phyloP scores from a whole-genome alignment of 2,797 vertebrate genomes.

The Clarias pachynema region DNA sequence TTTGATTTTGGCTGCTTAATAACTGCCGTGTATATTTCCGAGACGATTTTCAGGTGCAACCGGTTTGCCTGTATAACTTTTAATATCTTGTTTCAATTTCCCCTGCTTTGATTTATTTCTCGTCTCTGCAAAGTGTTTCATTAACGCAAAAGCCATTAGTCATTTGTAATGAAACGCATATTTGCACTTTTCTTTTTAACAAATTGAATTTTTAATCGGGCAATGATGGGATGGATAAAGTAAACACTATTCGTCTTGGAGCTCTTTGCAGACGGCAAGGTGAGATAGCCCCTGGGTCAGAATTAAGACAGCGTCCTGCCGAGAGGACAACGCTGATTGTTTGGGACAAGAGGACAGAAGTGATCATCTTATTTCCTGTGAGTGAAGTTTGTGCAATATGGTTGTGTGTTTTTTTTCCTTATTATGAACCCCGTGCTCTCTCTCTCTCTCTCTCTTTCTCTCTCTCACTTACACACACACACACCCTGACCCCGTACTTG shows the following conservation, averaged over 20 bases:
- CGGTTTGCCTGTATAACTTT: conserved; percentile 76
- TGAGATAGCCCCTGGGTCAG: conserved; percentile 31
- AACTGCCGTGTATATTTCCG: conserved; percentile 58
- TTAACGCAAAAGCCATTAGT: conserved; percentile 79
- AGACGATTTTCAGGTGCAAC: conserved; percentile 67
- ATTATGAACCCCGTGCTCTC: background rate
- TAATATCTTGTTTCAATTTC: conserved; percentile 75
- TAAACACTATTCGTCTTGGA: conserved; percentile 56
- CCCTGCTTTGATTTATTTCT: conserved; percentile 79
- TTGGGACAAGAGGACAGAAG: background rate
- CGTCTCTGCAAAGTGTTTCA: conserved; percentile 74
- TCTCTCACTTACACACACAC: too few species aligned
- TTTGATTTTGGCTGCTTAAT: conserved; percentile 9
- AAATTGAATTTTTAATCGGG: conserved; percentile 67
- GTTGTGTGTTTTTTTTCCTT: background rate
- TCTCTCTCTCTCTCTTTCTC: background rate
- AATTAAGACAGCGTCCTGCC: background rate
- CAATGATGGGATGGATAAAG: conserved; percentile 49
- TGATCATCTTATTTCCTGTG: background rate
- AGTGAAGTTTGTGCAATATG: background rate
- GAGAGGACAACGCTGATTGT: background rate
- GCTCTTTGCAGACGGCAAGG: conserved; percentile 28
- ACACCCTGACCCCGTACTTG: conserved; percentile 56
- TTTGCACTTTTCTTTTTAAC: conserved; percentile 61
- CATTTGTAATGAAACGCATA: conserved; percentile 69